A percentile compares a stretch with the other conserved stretches of the same genome.
Conservation (phyloP, 30 jellyfish, hydroid and myxozoan genomes). For the Chrysaora quinquecirrha region DNA sequence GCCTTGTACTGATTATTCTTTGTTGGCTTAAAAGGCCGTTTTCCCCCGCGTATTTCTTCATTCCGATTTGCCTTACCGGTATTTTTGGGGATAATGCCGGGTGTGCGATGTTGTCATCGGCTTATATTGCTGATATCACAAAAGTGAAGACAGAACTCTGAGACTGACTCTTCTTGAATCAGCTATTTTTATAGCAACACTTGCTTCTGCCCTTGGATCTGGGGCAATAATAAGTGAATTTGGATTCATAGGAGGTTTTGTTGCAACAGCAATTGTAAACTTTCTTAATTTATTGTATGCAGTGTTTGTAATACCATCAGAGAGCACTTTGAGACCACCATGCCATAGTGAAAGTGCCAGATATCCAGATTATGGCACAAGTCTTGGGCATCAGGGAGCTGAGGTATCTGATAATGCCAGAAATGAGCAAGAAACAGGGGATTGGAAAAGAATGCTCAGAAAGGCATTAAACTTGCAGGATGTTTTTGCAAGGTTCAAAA, state of each 20-base stretch:
- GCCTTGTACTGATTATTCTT: conserved; percentile 19
- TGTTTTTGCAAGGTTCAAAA: not conserved
- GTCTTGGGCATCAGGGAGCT: not conserved
- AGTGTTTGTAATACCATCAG: conserved; percentile 45
- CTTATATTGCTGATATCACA: conserved; percentile 60
- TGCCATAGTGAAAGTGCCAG: not conserved
- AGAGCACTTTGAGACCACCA: not conserved
- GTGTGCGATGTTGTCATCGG: conserved; percentile 18
- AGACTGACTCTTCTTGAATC: conserved; percentile 53
- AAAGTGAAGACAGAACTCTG: conserved; percentile 49
- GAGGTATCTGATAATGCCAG: not conserved
- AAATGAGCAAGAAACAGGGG: not conserved
- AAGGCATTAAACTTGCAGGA: not conserved
- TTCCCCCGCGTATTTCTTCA: conserved; percentile 47
- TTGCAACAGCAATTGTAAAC: conserved; percentile 19
- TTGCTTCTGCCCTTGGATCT: conserved; percentile 23
- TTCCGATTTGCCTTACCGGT: conserved; percentile 45
- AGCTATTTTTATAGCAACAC: conserved; percentile 6
- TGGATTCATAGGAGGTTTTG: conserved; percentile 40
- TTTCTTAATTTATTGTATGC: conserved; percentile 21
- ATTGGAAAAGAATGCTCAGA: not conserved
- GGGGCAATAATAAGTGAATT: conserved; percentile 13
- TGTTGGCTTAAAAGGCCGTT: not conserved
- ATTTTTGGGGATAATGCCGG: conserved; percentile 65
- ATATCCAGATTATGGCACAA: not conserved